A percentile compares a stretch with the other conserved stretches of the same genome.
Evolutionary conservation across 37 sponge, comb jelly and placozoan species (phyloP).

Genomic region (Crambe crambe): DNA sequence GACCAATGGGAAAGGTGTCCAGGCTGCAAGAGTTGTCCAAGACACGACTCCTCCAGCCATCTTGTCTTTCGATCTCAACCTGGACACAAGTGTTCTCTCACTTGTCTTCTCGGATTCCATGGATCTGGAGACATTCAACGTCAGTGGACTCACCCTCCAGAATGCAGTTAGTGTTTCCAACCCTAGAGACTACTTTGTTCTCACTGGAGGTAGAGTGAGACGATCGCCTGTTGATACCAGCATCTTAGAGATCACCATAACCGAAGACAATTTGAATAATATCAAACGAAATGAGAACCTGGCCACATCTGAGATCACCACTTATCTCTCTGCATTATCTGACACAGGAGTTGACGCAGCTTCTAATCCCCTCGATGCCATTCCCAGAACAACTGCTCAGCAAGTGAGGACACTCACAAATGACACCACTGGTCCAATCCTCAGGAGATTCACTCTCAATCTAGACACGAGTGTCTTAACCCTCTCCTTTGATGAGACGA

Average conservation of each 20-base stretch:
- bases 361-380: constrained; percentile 43
- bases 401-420: constrained; percentile 6
- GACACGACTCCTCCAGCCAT: constrained; percentile 77
- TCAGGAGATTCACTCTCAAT: constrained; percentile 59
- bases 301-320: constrained; percentile 45
- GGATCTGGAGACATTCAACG: constrained; percentile 66
- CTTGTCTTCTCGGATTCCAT: constrained; percentile 86
- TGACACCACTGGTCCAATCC: constrained; percentile 60
- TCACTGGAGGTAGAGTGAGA: constrained; percentile 54
- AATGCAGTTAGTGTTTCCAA: constrained; percentile 5
- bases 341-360: constrained; percentile 70
- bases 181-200: constrained; percentile 40
- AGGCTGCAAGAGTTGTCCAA: constrained; percentile 53
- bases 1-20: constrained; percentile 77
- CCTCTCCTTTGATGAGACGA: constrained; percentile 82
- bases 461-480: constrained; percentile 69
- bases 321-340: constrained; percentile 50
- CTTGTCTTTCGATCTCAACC: constrained; percentile 60
- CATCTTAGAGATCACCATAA: constrained; percentile 46
- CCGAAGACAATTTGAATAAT: constrained; percentile 62
- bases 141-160: constrained; percentile 75
- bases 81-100: constrained; percentile 57
- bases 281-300: constrained; percentile 70
- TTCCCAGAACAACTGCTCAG: constrained; percentile 26
- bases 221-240: constrained; percentile 35